Evolutionary conservation across 2,888 invertebrate genomes (phyloP), one percentile per base, ranked within the genome.

Genomic region (Actias luna): DNA sequence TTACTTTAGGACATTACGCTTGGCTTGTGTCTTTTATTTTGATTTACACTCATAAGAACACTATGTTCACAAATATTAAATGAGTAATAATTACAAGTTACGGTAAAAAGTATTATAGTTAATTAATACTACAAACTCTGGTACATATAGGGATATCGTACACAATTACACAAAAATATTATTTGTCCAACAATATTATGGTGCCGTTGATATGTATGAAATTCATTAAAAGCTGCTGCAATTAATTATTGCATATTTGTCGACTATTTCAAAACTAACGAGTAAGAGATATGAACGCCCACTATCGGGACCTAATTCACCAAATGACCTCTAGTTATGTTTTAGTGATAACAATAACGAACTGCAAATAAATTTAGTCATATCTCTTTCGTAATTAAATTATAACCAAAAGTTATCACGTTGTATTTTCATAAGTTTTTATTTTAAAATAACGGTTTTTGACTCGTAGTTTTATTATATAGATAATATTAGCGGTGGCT

Each of bases 271-370:
- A 52, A 63, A 69, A 72, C 65, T 73, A 74, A 75, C 67, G 71
- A 78, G 70, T 73, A 73, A 75, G 66, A 72, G 71, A 74, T 80
- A 75, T 62, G 67, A 70, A 65, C 69, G 59, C 63, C 62, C 64
- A 64, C 69, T 79, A 79, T 79, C 78, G 64, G 65, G 62, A 74
- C 65, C 69, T 70, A 77, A 75, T 71, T 75, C 67, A 67, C 69
- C 70, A 62, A 69, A 64, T 66, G 75, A 79, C 80, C 78, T 80
- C 74, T 69, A 64, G 65, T 71, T 71, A 68, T 61, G 66, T 64
- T 67, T 65, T 65, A 70, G 69, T 75, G 76, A 71, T 71, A 67
- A 68, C 61, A 64, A 60, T 73, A 73, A 71, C 65, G 63, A 65
- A 61, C 35, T 33, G 31, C 14, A 50, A 55, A 55, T 29, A 29